Conservation (phyloP, 2,888 invertebrate species). For the Agapostemon virescens region DNA sequence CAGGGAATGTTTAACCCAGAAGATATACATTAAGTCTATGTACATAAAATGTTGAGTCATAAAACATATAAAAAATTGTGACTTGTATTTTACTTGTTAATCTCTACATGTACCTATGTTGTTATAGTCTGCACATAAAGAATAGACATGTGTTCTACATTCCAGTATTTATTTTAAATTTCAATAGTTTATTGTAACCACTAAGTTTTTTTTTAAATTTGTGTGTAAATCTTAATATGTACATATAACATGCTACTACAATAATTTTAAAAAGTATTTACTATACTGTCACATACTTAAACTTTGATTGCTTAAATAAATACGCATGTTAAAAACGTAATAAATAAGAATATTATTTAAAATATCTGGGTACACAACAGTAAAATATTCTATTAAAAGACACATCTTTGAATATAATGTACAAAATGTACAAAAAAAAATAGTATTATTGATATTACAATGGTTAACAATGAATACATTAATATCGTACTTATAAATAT, state of each 20-base stretch:
- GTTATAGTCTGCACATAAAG: slow-evolving; percentile 24
- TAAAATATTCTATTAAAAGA: background rate
- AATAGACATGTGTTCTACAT: slow-evolving; percentile 36
- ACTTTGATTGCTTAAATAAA: slow-evolving; percentile 35
- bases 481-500: background rate
- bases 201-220: slow-evolving; percentile 8
- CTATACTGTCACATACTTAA: background rate
- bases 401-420: background rate
- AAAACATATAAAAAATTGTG: slow-evolving; percentile 24
- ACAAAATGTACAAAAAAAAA: background rate
- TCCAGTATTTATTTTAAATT: slow-evolving; percentile 43
- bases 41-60: slow-evolving; percentile 20
- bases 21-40: slow-evolving; percentile 83
- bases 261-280: slow-evolving; percentile 9
- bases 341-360: slow-evolving; percentile 3
- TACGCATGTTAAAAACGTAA: slow-evolving; percentile 14
- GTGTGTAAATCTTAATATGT: slow-evolving; percentile 8
- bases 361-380: slow-evolving; percentile 1
- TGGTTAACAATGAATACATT: background rate
- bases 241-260: slow-evolving; percentile 4
- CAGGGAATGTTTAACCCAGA: slow-evolving; percentile 95
- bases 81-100: slow-evolving; percentile 37
- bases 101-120: slow-evolving; percentile 30
- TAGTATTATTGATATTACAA: slow-evolving; percentile 14
- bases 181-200: slow-evolving; percentile 23